A percentile compares a stretch with the other conserved stretches of the same genome.
Conservation (phyloP, 1,140 invertebrate species). For the Whitmania pigra region DNA sequence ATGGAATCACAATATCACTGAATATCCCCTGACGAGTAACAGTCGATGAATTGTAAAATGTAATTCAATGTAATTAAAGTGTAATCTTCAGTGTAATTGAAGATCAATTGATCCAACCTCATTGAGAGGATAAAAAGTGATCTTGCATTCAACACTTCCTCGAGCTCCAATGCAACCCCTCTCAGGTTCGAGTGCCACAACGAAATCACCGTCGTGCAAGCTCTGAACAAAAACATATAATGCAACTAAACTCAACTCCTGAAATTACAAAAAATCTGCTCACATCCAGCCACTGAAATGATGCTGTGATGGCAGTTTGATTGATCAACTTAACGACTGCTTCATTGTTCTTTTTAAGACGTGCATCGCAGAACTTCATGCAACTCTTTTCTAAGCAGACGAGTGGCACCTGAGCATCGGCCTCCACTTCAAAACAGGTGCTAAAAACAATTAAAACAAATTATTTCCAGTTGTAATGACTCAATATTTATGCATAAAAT, state of each 20-base stretch:
- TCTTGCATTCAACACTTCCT: not conserved
- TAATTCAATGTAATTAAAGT: no score
- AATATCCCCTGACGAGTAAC: not conserved
- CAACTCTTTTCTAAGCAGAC: conserved; percentile 1
- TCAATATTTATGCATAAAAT: no score
- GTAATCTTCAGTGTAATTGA: not conserved
- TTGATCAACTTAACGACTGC: not conserved
- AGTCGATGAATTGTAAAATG: not conserved
- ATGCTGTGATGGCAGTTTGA: not conserved
- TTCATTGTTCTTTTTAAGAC: not conserved
- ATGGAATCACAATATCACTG: conserved; percentile 4
- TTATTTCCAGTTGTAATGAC: no score
- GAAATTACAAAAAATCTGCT: not conserved
- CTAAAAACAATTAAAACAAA: no score
- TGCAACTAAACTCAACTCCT: not conserved
- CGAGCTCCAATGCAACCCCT: not conserved
- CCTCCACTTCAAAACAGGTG: not conserved
- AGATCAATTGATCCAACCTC: not conserved
- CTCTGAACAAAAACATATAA: not conserved
- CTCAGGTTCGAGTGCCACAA: not conserved
- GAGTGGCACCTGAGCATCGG: not conserved
- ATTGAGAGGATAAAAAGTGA: not conserved
- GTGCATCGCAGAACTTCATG: not conserved
- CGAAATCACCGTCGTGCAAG: not conserved
- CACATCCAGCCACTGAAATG: not conserved